These are phyloP conservation scores for Paradisaea rubra DNA, from an alignment of 2,113 vertebrate species.

Conservation along the genomic window DNA sequence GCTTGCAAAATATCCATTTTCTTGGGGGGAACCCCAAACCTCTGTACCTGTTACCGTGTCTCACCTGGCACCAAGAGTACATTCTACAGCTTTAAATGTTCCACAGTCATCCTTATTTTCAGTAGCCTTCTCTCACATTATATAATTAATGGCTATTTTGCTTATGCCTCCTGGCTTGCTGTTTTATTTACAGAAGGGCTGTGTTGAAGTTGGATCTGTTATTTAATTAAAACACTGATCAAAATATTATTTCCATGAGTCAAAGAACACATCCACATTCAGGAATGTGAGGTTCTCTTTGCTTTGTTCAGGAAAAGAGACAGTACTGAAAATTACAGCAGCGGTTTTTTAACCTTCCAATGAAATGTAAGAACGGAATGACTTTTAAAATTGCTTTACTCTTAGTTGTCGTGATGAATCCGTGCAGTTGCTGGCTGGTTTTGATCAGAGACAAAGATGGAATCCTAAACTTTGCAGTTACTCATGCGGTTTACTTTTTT, in stretches of 20 bases:
- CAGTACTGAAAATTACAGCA: not conserved
- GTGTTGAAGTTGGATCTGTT: not conserved
- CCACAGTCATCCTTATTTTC: not conserved
- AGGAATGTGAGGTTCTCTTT: not conserved
- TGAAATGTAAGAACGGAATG: not conserved
- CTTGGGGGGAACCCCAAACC: not conserved
- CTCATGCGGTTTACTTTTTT: not conserved
- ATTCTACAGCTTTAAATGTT: not conserved
- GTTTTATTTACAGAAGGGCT: not conserved
- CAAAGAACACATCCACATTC: not conserved
- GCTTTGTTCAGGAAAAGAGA: not conserved
- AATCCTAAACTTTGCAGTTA: not conserved
- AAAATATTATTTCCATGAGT: not conserved
- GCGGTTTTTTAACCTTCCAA: not conserved
- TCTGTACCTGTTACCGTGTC: not conserved
- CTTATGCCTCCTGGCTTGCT: not conserved
- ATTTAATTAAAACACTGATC: not conserved
- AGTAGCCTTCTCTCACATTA: not conserved
- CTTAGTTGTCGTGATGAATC: not conserved
- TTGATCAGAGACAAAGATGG: not conserved
- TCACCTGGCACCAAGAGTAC: not conserved
- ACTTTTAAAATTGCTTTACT: not conserved
- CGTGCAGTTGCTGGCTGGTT: not conserved
- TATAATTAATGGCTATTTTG: not conserved
- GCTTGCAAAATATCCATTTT: not conserved